These are phyloP conservation scores for Torymus aiolomorphi DNA, from an alignment of 2,888 invertebrate genomes.

Conservation along the genomic window DNA sequence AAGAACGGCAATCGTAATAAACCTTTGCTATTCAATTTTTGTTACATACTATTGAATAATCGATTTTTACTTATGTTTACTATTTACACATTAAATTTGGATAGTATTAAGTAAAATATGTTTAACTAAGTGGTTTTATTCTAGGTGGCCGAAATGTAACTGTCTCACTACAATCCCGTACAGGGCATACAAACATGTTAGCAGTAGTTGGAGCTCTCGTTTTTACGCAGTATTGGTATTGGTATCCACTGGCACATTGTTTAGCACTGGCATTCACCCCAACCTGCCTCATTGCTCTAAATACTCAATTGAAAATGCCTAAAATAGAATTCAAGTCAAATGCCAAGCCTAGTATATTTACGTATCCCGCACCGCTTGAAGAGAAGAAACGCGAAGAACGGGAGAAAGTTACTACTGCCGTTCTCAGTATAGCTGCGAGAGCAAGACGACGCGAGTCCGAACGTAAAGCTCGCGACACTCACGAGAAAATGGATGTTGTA, in stretches of 20 bases:
- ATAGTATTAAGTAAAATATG: too few relatives aligned
- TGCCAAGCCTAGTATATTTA: conserved; percentile 95
- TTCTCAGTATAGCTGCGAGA: conserved; percentile 96
- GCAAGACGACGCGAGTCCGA: conserved; percentile 91
- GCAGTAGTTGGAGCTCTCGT: conserved; percentile 98
- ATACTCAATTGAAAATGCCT: conserved; percentile 94
- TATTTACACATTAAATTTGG: too few relatives aligned
- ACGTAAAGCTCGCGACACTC: conserved; percentile 78
- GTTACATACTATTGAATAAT: too few relatives aligned
- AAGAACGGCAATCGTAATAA: too few relatives aligned
- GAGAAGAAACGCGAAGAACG: conserved; percentile 99
- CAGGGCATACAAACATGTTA: conserved; percentile 97
- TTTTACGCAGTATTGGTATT: conserved; percentile 99
- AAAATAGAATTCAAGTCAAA: conserved; percentile 94
- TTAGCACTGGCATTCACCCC: conserved; percentile 97
- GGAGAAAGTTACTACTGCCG: conserved; percentile 98
- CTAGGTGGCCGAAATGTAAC: conserved; percentile 95
- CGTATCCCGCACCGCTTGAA: conserved; percentile 97
- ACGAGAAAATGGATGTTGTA: conserved; percentile 93
- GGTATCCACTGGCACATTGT: conserved; percentile 99
- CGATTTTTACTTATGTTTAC: too few relatives aligned
- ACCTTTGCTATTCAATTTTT: too few relatives aligned
- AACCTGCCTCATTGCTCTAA: conserved; percentile 95
- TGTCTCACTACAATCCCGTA: conserved; percentile 94
- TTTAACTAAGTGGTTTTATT: not conserved